phyloP scores from a whole-genome alignment of 2,113 vertebrate genomes.

The Tauraco erythrolophus region DNA sequence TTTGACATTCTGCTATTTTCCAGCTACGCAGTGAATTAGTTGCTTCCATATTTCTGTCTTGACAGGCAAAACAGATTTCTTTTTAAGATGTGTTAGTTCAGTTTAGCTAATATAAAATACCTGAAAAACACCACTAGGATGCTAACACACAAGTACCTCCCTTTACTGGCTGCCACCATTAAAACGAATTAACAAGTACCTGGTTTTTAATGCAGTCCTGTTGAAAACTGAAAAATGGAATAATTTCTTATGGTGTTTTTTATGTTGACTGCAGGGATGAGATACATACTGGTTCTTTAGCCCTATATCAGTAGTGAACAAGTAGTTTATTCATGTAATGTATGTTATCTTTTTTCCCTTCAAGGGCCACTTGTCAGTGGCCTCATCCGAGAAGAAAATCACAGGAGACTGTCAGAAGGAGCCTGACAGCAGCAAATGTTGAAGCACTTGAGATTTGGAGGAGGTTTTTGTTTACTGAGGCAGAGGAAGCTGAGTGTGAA shows the following conservation, averaged over 20 bases:
- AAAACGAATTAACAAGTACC: neutral
- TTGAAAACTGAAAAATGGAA: neutral
- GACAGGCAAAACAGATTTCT: neutral
- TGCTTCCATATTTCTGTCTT: neutral
- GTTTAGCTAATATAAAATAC: neutral
- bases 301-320: neutral
- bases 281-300: neutral
- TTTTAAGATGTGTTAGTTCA: neutral
- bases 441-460: neutral
- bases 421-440: neutral
- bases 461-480: neutral
- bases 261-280: neutral
- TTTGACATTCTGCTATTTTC: neutral
- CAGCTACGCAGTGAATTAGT: neutral
- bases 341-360: neutral
- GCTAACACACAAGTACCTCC: neutral
- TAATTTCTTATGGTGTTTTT: neutral
- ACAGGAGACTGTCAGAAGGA: neutral
- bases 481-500: neutral
- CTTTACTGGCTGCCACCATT: neutral
- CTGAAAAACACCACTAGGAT: neutral
- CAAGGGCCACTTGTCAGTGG: neutral
- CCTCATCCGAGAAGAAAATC: neutral
- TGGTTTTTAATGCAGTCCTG: neutral
- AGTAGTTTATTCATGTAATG: neutral